Evolutionary conservation across 2,113 vertebrate species (phyloP).

Genomic region (Bos indicus): DNA sequence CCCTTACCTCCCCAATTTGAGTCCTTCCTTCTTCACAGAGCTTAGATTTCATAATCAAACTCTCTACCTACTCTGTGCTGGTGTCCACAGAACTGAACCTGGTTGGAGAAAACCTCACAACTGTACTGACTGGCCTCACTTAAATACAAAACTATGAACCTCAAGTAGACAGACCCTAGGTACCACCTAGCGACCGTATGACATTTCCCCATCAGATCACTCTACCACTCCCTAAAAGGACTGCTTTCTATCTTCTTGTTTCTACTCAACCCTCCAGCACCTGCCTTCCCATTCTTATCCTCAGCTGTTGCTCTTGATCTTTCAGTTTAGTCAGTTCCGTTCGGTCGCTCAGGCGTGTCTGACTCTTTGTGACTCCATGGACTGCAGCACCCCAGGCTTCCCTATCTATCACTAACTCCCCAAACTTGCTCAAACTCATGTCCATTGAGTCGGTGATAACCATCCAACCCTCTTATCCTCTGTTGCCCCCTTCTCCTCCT

Average conservation of each 20-base stretch:
- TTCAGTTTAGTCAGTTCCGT: background rate
- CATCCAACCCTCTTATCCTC: background rate
- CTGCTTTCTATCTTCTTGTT: background rate
- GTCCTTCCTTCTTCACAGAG: background rate
- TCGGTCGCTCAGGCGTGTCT: accelerated
- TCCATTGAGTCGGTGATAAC: accelerated
- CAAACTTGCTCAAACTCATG: background rate
- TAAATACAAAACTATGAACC: background rate
- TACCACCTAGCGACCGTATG: background rate
- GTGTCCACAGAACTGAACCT: background rate
- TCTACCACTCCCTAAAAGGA: background rate
- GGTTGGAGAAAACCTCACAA: background rate
- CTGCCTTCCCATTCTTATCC: background rate
- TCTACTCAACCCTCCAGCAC: background rate
- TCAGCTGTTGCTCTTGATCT: background rate
- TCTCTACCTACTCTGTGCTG: background rate
- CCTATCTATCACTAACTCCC: background rate
- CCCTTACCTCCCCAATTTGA: background rate
- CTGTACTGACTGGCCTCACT: background rate
- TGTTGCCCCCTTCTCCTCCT: background rate
- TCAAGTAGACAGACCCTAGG: background rate
- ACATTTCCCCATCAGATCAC: background rate
- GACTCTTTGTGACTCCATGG: background rate
- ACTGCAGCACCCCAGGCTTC: background rate
- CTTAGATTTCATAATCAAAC: background rate